These are phyloP conservation scores for Hypercompe scribonia DNA, from an alignment of 2,888 invertebrate genomes.

Conservation along the genomic window DNA sequence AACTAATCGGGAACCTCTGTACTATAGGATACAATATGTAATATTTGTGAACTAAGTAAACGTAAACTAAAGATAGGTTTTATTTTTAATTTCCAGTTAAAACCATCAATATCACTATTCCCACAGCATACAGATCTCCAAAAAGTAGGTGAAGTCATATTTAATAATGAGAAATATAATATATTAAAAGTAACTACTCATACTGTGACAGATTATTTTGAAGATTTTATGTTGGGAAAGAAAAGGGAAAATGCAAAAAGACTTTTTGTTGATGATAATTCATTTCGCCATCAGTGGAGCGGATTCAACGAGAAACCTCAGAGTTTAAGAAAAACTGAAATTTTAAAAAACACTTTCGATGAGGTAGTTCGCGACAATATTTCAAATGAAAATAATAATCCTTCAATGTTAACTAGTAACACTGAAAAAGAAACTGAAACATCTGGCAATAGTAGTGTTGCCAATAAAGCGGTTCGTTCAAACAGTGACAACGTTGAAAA, in stretches of 20 bases:
- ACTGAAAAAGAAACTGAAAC: background rate
- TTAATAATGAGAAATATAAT: constrained; percentile 67
- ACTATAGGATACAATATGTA: background rate
- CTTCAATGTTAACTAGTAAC: background rate
- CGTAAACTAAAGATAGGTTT: background rate
- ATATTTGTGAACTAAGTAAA: background rate
- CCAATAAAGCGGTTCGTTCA: background rate
- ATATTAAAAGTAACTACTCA: constrained; percentile 67
- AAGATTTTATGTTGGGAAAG: constrained; percentile 60
- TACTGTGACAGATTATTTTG: constrained; percentile 64
- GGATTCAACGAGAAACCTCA: constrained; percentile 48
- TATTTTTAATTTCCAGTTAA: constrained; percentile 35
- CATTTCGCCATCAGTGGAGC: constrained; percentile 72
- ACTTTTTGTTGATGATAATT: constrained; percentile 69
- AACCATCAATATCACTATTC: constrained; percentile 44
- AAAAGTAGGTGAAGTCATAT: constrained; percentile 63
- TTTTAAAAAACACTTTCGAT: background rate
- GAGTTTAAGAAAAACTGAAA: constrained; percentile 56
- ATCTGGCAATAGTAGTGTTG: background rate
- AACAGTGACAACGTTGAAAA: background rate
- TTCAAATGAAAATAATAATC: background rate
- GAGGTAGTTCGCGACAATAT: background rate
- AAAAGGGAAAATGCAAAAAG: constrained; percentile 39
- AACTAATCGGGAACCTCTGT: too few relatives aligned
- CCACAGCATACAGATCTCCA: constrained; percentile 68